Conservation (phyloP, 2,113 vertebrate genomes). For the Xiphophorus couchianus region DNA sequence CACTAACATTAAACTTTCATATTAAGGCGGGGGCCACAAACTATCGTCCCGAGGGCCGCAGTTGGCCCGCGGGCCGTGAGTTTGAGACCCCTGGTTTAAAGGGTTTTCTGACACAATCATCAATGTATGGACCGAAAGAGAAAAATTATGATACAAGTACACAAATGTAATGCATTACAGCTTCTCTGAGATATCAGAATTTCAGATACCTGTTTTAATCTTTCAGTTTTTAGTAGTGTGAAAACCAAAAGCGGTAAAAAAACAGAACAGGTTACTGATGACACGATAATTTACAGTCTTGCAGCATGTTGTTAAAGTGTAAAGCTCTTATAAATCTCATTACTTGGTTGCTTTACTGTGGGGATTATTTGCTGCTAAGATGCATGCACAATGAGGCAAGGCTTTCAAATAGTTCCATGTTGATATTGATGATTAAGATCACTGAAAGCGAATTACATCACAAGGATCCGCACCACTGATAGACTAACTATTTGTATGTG, state of each 20-base stretch:
- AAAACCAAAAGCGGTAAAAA: neutral
- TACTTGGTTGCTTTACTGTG: constrained; percentile 16
- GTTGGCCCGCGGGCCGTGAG: too few relatives aligned
- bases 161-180: neutral
- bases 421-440: constrained; percentile 50
- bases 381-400: constrained; percentile 50
- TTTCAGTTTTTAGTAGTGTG: neutral
- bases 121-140: too few relatives aligned
- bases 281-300: constrained; percentile 18
- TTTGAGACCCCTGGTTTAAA: too few relatives aligned
- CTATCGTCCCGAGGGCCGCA: too few relatives aligned
- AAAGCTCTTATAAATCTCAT: constrained; percentile 14
- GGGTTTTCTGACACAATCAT: too few relatives aligned
- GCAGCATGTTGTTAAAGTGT: neutral
- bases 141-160: too few relatives aligned
- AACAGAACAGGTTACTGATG: neutral
- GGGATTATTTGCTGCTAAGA: constrained; percentile 22
- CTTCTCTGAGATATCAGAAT: neutral
- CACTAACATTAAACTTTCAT: too few relatives aligned
- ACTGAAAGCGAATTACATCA: constrained; percentile 42
- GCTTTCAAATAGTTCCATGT: constrained; percentile 47
- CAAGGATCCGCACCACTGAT: constrained; percentile 46
- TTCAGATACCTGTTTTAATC: neutral
- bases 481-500: constrained; percentile 67
- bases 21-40: too few relatives aligned